Conservation (phyloP, 2,113 vertebrate species). For the Upupa epops region DNA sequence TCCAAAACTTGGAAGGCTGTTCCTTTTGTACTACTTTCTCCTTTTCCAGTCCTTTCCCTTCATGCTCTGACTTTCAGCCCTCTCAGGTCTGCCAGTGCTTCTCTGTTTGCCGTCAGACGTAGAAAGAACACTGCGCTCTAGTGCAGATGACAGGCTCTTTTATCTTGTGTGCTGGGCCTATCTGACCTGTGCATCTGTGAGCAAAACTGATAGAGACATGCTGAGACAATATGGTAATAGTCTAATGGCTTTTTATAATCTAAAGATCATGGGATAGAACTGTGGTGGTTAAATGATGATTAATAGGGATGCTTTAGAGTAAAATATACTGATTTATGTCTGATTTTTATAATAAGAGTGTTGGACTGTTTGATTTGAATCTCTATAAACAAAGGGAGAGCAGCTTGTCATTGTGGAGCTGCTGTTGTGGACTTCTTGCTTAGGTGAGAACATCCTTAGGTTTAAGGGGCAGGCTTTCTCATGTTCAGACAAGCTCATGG, state of each 20-base stretch:
- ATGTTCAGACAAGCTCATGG: neutral
- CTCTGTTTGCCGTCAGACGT: neutral
- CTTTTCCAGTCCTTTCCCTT: neutral
- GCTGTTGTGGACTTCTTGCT: neutral
- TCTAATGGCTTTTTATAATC: neutral
- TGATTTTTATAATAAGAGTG: neutral
- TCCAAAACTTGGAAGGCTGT: neutral
- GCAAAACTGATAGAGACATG: neutral
- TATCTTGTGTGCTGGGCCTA: neutral
- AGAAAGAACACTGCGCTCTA: neutral
- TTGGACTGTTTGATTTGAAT: neutral
- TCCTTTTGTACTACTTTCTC: neutral
- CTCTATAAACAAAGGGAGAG: neutral
- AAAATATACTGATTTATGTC: neutral
- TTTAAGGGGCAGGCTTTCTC: neutral
- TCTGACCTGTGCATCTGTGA: neutral
- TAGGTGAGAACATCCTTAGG: neutral
- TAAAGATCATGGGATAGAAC: neutral
- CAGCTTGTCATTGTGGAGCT: neutral
- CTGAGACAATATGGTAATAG: neutral
- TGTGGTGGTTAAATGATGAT: neutral
- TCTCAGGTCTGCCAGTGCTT: neutral
- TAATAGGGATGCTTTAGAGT: neutral
- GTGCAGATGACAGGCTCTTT: neutral
- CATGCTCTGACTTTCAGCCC: neutral